Percentiles rank a stretch among this genome's conserved stretches.
Evolutionary conservation across 2,888 invertebrate genomes (phyloP).

Genomic region (Cheiracanthium punctorium): DNA sequence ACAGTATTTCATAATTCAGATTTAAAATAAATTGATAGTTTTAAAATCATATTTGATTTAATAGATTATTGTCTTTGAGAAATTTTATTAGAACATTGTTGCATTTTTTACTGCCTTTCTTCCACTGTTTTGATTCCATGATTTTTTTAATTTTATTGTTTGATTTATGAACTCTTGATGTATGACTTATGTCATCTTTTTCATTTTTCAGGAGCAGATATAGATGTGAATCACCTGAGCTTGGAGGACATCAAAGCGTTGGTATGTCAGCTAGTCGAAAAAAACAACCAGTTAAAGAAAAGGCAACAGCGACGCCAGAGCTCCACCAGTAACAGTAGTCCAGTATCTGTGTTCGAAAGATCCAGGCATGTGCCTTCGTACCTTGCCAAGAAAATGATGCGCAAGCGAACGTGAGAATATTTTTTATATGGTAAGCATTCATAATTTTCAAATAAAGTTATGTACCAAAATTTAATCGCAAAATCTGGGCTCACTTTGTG

Average conservation of each 20-base stretch:
- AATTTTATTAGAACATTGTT: too few species aligned
- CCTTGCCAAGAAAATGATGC: constrained; percentile 36
- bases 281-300: constrained; percentile 51
- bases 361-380: constrained; percentile 64
- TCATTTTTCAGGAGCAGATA: constrained; percentile 31
- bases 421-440: background rate
- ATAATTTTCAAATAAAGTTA: too few species aligned
- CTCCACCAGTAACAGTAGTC: background rate
- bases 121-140: too few species aligned
- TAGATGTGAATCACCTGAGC: constrained; percentile 50
- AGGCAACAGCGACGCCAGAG: background rate
- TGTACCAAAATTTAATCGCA: too few species aligned
- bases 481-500: too few species aligned
- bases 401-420: constrained; percentile 41
- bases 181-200: background rate
- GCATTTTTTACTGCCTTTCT: too few species aligned
- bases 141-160: too few species aligned
- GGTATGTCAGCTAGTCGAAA: constrained; percentile 62
- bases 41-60: too few species aligned
- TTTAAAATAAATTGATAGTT: too few species aligned
- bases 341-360: constrained; percentile 55
- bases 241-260: constrained; percentile 54
- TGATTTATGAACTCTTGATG: too few species aligned
- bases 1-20: too few species aligned
- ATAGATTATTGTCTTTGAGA: too few species aligned